Base-by-base conservation (phyloP, 2,113 vertebrate genomes). In the Anser brachyrhynchus region DNA sequence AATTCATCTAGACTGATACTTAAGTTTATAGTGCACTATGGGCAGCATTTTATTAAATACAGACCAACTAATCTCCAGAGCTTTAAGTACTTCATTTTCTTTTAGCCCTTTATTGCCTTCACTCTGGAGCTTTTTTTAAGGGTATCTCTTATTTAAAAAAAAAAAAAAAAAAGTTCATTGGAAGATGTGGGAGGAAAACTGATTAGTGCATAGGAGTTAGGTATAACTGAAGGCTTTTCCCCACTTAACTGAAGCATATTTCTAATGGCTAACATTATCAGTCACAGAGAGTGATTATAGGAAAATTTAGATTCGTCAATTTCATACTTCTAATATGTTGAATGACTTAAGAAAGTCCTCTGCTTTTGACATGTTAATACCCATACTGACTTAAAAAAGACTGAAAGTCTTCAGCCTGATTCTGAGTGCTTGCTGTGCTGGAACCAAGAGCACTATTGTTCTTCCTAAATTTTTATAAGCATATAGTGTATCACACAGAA, bases 21-120 rank as follows among this genome's bases (percentile, higher is more conserved):
- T 92, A 76, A 90, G 78, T 88, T 96, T 90, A 37, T 65, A 84
- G 55, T 90, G 66, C 79, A 83, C 46, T 92, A 88, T 39, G 66
- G 89, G 71, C 35, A 51, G 6, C 85, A 87, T 61, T 86, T 94
- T 55, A 92, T 67, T 77, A 72, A 75, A 92, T 83, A 85, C 46
- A 62, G 25, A 94, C 41, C 43, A 71, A 35, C 41, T 54, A 49
- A 61, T 61, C 33, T 82, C 44, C 39, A 74, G 28, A 46, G 14
- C 72, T 94, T 93, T 67, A 90, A 67, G 70, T 44, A 72, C 26
- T 11, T 82, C 1, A 22, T 89, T 84, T 71, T 88, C 82, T 90
- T 92, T 84, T 87, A 93, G 28, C 33, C 14, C 7, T 90, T 13
- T 11, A 35, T 90, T 84, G 71, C 72, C 37, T 58, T 74, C 49